Base-by-base conservation (phyloP, 1,140 invertebrate genomes). In the Leptinotarsa texana region DNA sequence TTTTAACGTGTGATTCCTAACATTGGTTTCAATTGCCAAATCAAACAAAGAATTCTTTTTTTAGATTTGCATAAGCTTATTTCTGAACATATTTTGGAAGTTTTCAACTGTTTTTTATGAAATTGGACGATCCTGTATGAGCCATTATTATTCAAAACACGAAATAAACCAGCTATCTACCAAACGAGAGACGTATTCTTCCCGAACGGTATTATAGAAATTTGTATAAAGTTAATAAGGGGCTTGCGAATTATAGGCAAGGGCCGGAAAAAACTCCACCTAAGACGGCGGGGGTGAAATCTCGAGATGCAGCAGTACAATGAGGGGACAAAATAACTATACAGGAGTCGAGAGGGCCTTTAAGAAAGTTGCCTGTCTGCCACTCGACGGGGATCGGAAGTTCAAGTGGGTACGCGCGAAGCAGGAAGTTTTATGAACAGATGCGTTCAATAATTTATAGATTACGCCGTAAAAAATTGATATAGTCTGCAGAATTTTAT, bases 201-300 rank as follows among this genome's bases (percentile, higher is more conserved):
- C 66, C 42, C 66, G 33, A 68, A 68, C 24, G 66, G 49, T 68
- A 68, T 68, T 68, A 68, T 47, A 33, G 66, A 68, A 68, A 68
- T 68, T 33, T 68, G 66, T 68, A 68, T 68, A 68, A 68, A 68
- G 66, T 68, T 68, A 68, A 68, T 68, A 68, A 68, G 66, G 66
- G 66, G 66, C 66, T 68, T 33, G 27, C 66, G 66, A 47, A 68
- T 68, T 68, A 68, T 33, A 24, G 66, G n/a, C 24, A 15, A 33
- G 33, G 66, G 66, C n/a, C n/a, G 15, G 66, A 18, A 68, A 68
- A 42, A 68, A 68, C n/a, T 17, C 17, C 24, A 47, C 24, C 24
- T 42, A n/a, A 18, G 24, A 15, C 24, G n/a, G 15, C 49, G 42
- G 66, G 66, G 66, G 66, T 49, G 63, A 47, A 68, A 68, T 68